Conservation (phyloP, 2,797 vertebrate genomes). For the Dallia pectoralis region DNA sequence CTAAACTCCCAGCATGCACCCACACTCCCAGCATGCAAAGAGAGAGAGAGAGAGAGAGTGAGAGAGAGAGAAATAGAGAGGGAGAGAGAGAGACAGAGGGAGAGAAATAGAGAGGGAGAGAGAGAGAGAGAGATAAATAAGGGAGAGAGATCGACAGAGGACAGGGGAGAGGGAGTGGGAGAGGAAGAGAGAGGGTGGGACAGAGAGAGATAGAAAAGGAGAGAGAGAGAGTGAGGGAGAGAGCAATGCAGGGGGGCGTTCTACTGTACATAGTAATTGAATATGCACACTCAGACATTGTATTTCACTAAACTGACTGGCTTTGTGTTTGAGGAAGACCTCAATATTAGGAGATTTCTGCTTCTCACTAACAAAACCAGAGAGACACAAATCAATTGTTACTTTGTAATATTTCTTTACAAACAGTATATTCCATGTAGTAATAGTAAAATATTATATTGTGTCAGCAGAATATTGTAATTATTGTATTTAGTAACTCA, state of each 20-base stretch:
- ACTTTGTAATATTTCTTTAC: constrained; percentile 49
- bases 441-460: constrained; percentile 32
- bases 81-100: too few relatives aligned
- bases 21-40: too few relatives aligned
- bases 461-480: constrained; percentile 5
- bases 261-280: constrained; percentile 63
- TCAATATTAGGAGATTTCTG: not conserved
- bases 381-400: not conserved
- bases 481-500: too few relatives aligned
- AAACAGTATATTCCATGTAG: constrained; percentile 38
- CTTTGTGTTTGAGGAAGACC: not conserved
- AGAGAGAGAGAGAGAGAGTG: constrained; percentile 5
- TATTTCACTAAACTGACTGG: constrained; percentile 53
- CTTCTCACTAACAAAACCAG: not conserved
- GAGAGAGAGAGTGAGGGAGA: not conserved
- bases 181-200: not conserved
- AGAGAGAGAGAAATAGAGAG: not conserved
- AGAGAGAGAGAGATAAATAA: too few relatives aligned
- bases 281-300: constrained; percentile 53
- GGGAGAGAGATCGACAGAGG: too few relatives aligned
- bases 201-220: not conserved
- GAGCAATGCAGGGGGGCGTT: constrained; percentile 18
- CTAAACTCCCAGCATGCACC: too few relatives aligned
- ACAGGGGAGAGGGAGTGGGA: too few relatives aligned
- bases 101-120: too few relatives aligned